Base-by-base conservation (phyloP, 2,888 invertebrate genomes). In the Gari tellinella region DNA sequence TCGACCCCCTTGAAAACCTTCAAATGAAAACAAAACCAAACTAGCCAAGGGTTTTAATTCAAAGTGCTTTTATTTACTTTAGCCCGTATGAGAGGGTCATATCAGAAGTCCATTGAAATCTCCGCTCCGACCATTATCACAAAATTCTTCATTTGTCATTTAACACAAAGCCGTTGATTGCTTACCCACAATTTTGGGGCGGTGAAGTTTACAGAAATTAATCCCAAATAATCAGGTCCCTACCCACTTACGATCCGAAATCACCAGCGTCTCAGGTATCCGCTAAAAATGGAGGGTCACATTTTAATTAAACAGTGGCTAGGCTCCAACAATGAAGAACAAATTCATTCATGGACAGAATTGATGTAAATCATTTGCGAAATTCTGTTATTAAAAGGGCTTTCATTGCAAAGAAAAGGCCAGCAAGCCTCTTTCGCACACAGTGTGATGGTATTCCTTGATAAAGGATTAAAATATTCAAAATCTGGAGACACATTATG, bases 141-240 rank as follows among this genome's bases (percentile, higher is more conserved):
- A 55, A 69, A 55, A 70, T 70, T 78, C 70, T 52, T 66, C 69
- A 78, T 78, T 78, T 78, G 78, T 78, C 78, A 78, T 78, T 70
- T 65, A 56, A 52, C 67, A 78, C 73, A 78, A 73, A 74, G 73
- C 67, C 73, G 70, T 51, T 74, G 78, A 78, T 78, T 78, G 73
- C 73, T 61, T 60, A 61, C 65, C 73, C 49, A 70, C 55, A 67
- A 67, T 72, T 52, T 67, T 38, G 53, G 73, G 78, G 78, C 66
- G 74, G 78, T 45, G 78, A 70, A 74, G 78, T 78, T 73, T 78
- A 74, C 72, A 72, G 78, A 67, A 74, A 74, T 73, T 78, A 78
- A 78, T 73, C 78, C 67, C 70, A 61, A 78, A 78, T 78, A 78
- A 78, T 73, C 78, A 78, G 73, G 70, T 64, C 67, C 70, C 70